Base-by-base conservation (phyloP, 2,888 invertebrate species). In the Dolomedes plantarius region DNA sequence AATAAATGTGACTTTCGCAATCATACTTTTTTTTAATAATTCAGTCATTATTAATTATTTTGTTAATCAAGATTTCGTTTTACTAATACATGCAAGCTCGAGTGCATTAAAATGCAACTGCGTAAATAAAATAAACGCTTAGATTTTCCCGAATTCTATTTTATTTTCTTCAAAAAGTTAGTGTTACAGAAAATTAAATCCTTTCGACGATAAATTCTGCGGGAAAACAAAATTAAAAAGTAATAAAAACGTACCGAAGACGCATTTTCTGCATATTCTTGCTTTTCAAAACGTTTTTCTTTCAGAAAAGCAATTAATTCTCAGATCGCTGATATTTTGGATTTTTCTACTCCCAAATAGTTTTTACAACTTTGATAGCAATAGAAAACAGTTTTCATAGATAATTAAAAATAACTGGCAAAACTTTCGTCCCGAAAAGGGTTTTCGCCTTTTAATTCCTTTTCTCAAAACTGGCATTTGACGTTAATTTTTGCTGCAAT, bases 221-320 rank as follows among this genome's bases (percentile, higher is more conserved):
- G 23, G 23, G 56, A 23, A 56, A 56, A 56, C 56, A 23, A 56
- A 56, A 23, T 23, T 56, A 56, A 23, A 56, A 19, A 56, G 56
- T 56, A 56, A 56, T 56, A 56, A 56, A 46, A 56, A 36, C n/a
- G n/a, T n/a, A n/a, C n/a, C n/a, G n/a, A n/a, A n/a, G n/a, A 56
- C 23, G 23, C 56, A 23, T 23, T 36, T 36, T 23, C 46, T 23
- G 56, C 56, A 56, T 23, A 23, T 56, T 56, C 56, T 56, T 56
- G 3, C 56, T 56, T 56, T 56, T 19, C 5, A 1, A n/a, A 6
- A 23, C 9, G 36, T 56, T 56, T 56, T 56, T 56, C 23, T 56
- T 56, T 23, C 23, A 2, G n/a, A n/a, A 16, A 56, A 56, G 23
- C 19, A n/a, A 56, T 56, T 56, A 56, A 56, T 56, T 56, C 19